Conservation (phyloP, 1,140 invertebrate species). For the Calliopsis andreniformis region DNA sequence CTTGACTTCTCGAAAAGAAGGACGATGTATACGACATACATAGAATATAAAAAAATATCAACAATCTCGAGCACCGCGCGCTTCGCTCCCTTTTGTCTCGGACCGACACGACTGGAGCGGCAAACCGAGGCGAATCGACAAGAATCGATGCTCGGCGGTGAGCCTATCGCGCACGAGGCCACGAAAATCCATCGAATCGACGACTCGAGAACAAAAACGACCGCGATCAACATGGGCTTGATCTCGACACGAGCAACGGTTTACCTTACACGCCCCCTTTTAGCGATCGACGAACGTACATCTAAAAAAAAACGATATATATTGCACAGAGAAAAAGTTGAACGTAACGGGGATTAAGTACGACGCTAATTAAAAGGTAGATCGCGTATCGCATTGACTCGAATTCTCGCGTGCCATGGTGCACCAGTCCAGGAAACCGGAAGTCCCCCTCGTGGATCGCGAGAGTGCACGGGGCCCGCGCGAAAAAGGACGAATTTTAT, state of each 20-base stretch:
- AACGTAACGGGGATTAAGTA: constrained; percentile 27
- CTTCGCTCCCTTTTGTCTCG: constrained; percentile 24
- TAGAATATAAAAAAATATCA: constrained; percentile 75
- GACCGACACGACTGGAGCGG: background rate
- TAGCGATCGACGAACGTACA: constrained; percentile 2
- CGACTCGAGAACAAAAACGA: background rate
- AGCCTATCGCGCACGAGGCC: background rate
- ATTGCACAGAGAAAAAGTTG: constrained; percentile 33
- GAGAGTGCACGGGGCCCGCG: constrained; percentile 61
- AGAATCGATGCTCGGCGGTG: too few relatives aligned
- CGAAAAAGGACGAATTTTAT: constrained; percentile 69
- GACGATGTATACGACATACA: constrained; percentile 55
- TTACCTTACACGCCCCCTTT: too few relatives aligned
- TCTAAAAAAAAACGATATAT: constrained; percentile 30
- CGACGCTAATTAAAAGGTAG: constrained; percentile 24
- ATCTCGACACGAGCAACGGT: background rate
- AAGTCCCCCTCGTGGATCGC: constrained; percentile 28
- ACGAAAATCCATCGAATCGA: background rate
- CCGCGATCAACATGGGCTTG: background rate
- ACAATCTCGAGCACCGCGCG: constrained; percentile 71
- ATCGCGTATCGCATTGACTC: background rate
- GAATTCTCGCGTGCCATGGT: background rate
- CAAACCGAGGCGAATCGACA: too few relatives aligned
- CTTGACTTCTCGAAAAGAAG: constrained; percentile 25
- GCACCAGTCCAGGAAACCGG: background rate